Base-by-base conservation (phyloP, 2,113 vertebrate species). In the Scytalopus superciliaris region DNA sequence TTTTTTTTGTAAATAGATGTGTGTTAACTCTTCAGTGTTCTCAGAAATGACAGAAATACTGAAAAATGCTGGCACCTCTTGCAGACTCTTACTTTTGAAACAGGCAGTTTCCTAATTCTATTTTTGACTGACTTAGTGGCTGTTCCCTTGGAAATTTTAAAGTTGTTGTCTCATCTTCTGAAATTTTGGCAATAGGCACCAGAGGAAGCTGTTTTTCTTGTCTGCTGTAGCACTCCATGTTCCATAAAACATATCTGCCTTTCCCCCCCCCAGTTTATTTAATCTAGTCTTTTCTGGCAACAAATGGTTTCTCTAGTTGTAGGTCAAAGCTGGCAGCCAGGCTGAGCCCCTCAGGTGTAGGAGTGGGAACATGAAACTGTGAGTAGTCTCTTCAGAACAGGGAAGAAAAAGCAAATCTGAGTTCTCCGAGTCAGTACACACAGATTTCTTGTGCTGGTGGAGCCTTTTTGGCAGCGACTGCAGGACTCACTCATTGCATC, bases 121-220 rank as follows among this genome's bases (percentile, higher is more conserved):
- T 95, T 92, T 94, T 89, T 87, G 77, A 77, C 74, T 76, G 16
- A 45, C 70, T 96, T 75, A 47, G 87, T 96, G 93, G 68, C 90
- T 94, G 92, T 93, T 95, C 94, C 94, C 94, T 94, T 96, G 95
- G 93, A 96, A 93, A 90, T 96, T 56, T 64, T 84, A 21, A 63
- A 95, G 77, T 90, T 94, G 91, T 96, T 96, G 94, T 96, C 92
- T 94, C 64, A 50, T 88, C 82, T 80, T 88, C 68, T 64, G 59
- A 88, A 94, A 84, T 90, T 89, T 84, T 94, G 96, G 94, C 96
- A 96, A 56, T 37, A 90, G 47, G 49, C 87, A 90, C 50, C 56
- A 81, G 77, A 81, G 76, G 76, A 96, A 96, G 85, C 88, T 94
- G 88, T 77, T 95, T 93, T 94, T 85, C 94, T 91, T 82, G 73